Conservation (phyloP, 30 jellyfish, hydroid and myxozoan genomes). For the Rhopilema esculentum region DNA sequence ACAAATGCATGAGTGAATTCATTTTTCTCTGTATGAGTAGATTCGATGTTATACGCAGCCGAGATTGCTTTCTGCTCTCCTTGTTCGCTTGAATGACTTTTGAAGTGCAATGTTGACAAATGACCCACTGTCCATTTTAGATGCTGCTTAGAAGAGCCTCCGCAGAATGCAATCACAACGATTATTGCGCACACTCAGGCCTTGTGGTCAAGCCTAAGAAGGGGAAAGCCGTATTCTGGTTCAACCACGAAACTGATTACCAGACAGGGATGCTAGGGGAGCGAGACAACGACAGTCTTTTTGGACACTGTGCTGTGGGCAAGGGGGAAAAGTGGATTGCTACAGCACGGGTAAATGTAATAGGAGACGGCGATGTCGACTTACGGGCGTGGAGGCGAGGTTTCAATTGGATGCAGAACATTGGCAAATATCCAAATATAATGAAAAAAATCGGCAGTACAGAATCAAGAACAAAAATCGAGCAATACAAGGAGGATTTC, state of each 20-base stretch:
- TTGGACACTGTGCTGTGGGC: slow-evolving; percentile 90
- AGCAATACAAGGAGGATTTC: slow-evolving; percentile 82
- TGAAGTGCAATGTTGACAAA: neutral
- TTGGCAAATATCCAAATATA: slow-evolving; percentile 41
- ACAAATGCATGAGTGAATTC: no score
- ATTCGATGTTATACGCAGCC: no score
- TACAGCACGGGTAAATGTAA: slow-evolving; percentile 85
- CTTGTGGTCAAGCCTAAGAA: slow-evolving; percentile 82
- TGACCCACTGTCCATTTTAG: slow-evolving; percentile 21
- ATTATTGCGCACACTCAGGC: slow-evolving; percentile 75
- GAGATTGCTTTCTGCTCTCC: no score
- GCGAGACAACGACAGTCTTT: slow-evolving; percentile 79
- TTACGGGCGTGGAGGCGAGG: slow-evolving; percentile 99
- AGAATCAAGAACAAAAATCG: slow-evolving; percentile 45
- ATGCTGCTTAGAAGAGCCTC: slow-evolving; percentile 55
- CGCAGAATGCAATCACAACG: slow-evolving; percentile 71
- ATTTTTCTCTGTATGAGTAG: no score
- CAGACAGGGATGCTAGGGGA: slow-evolving; percentile 92
- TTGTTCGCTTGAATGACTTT: no score
- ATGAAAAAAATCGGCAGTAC: slow-evolving; percentile 75
- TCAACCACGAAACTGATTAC: slow-evolving; percentile 78
- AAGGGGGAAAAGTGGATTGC: slow-evolving; percentile 95
- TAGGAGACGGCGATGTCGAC: slow-evolving; percentile 93
- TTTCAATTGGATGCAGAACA: slow-evolving; percentile 71
- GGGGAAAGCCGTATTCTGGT: slow-evolving; percentile 98